Evolutionary conservation across 2,888 invertebrate genomes (phyloP).

Genomic region (Morinoia aosen): DNA sequence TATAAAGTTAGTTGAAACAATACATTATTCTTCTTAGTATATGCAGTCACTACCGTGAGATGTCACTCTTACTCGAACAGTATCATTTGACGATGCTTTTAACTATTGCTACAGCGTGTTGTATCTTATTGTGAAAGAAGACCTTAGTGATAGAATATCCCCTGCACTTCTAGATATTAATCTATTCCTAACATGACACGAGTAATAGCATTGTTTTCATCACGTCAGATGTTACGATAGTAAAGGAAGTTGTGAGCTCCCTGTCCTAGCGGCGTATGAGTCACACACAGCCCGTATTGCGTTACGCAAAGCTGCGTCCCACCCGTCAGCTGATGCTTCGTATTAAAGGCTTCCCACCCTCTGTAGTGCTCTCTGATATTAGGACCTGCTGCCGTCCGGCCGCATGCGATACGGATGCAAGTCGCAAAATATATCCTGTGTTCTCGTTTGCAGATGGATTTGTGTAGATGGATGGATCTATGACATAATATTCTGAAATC

Average conservation of each 20-base stretch:
- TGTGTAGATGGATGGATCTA: not conserved
- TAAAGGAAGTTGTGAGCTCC: not conserved
- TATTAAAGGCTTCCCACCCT: not conserved
- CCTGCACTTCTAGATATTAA: not conserved
- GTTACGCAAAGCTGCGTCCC: not conserved
- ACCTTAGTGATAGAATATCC: not conserved
- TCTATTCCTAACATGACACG: not conserved
- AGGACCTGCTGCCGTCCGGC: not conserved
- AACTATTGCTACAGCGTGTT: not conserved
- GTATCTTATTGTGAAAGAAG: not conserved
- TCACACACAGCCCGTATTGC: not conserved
- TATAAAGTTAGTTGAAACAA: too few relatives aligned
- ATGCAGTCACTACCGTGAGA: too few relatives aligned
- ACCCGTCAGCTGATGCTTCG: not conserved
- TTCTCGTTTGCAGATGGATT: not conserved
- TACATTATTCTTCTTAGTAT: too few relatives aligned
- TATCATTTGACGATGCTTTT: not conserved
- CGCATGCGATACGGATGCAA: not conserved
- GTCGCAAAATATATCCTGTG: not conserved
- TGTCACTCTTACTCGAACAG: not conserved
- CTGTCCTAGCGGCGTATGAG: not conserved
- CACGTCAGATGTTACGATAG: not conserved
- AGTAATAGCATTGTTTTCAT: not conserved
- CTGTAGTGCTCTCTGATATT: not conserved
- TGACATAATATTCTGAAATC: not conserved